Base-by-base conservation (phyloP, 2,888 invertebrate species). In the Neelides folsomi region DNA sequence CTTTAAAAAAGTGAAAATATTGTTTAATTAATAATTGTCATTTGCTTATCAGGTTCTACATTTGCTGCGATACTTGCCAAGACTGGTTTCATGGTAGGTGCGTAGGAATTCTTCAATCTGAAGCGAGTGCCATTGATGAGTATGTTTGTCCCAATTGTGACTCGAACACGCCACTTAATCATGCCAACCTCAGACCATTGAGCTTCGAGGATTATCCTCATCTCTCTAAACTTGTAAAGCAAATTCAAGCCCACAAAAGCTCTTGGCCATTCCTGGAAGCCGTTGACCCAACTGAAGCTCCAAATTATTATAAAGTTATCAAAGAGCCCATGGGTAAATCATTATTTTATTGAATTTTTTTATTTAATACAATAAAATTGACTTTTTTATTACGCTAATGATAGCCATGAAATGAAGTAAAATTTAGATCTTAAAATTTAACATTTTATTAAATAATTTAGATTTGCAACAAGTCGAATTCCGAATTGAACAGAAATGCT, bases 11-110 rank as follows among this genome's bases (percentile, higher is more conserved):
- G 16, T 36, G 42, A 41, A 20, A 48, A 56, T 15, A 13, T 9
- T 15, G 34, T 19, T 2, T 39, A 16, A 34, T 16, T 39, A 27
- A 16, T 40, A 5, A 13, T 41, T 10, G 6, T 49, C 36, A 43
- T 41, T 15, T 19, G n/a, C 39, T 49, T 9, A 41, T 19, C 15
- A 90, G 90, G 72, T 97, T 97, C 77, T 98, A 97, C 72, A 94
- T 98, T 67, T 95, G 94, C 69, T 98, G 98, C 71, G 98, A 98
- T 74, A 82, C 86, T 59, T 98, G 98, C 72, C 92, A 95, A 71
- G 95, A 93, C 72, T 98, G 98, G 98, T 97, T 94, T 75, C 97
- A 97, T 71, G 95, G 95, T 7, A 79, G 88, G 53, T 97, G 97
- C 72, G 95, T 97, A 42, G 95, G 95, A 38, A 88, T 93, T 67